Conservation (phyloP, 2,888 invertebrate species). For the Reticulitermes lucifugus region DNA sequence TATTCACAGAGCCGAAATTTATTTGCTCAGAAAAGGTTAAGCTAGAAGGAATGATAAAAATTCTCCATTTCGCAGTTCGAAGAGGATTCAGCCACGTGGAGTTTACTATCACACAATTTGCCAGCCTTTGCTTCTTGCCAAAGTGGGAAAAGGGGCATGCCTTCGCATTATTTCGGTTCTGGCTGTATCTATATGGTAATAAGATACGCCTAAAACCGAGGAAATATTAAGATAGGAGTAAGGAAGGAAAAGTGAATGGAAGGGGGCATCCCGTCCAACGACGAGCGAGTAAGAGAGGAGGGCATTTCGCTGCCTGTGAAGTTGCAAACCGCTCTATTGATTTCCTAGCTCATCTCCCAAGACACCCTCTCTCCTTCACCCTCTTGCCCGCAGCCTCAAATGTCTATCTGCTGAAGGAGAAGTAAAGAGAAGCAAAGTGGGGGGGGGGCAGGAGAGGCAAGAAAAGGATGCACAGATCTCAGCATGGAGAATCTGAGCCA, state of each 20-base stretch:
- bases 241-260: constrained; percentile 22
- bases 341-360: constrained; percentile 49
- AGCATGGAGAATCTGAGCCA: constrained; percentile 12
- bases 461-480: background rate
- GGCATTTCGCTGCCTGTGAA: constrained; percentile 39
- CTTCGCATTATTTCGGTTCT: constrained; percentile 34
- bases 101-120: background rate
- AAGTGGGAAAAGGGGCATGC: background rate
- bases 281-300: background rate
- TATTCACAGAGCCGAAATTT: background rate
- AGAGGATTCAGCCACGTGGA: background rate
- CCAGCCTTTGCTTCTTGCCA: background rate
- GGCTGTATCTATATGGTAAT: constrained; percentile 34
- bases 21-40: background rate
- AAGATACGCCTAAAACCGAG: constrained; percentile 24
- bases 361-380: constrained; percentile 29
- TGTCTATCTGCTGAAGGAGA: constrained; percentile 45
- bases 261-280: constrained; percentile 1
- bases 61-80: background rate
- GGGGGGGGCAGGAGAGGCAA: background rate
- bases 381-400: constrained; percentile 37
- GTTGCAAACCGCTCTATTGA: constrained; percentile 45
- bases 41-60: background rate
- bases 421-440: background rate
- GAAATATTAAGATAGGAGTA: constrained; percentile 43